A percentile compares a stretch with the other conserved stretches of the same genome.
Evolutionary conservation across 2,113 vertebrate species (phyloP).

Genomic region (Halcyon malimbica): DNA sequence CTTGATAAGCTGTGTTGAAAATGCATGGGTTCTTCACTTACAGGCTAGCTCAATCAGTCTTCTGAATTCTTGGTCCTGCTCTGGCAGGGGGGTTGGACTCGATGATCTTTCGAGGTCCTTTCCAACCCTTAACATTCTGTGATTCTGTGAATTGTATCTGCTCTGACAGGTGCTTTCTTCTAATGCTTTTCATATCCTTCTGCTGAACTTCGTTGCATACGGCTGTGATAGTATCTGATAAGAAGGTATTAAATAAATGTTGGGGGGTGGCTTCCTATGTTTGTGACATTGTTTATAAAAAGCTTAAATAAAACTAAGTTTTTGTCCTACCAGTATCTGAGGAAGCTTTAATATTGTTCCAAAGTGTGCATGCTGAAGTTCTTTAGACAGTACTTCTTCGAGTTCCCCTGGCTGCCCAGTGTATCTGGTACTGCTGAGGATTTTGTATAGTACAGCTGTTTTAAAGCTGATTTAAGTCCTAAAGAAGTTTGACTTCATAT

Average conservation of each 20-base stretch:
- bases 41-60: not conserved
- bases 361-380: not conserved
- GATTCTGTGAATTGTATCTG: not conserved
- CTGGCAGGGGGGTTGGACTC: too few relatives aligned
- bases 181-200: not conserved
- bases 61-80: too few relatives aligned
- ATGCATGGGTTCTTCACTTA: not conserved
- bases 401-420: not conserved
- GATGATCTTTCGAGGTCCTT: too few relatives aligned
- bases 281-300: too few relatives aligned
- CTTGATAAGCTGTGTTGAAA: not conserved
- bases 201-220: not conserved
- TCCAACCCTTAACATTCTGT: too few relatives aligned
- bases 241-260: not conserved
- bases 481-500: not conserved
- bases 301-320: too few relatives aligned
- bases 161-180: conserved; percentile 17
- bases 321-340: not conserved
- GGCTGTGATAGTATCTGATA: not conserved
- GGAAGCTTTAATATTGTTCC: not conserved
- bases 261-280: not conserved
- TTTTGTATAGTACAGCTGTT: not conserved
- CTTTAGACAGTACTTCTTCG: not conserved
- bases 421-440: not conserved
- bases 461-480: not conserved